These are phyloP conservation scores for Drosophila paramelanica DNA, from an alignment of 2,888 invertebrate species.

Conservation along the genomic window DNA sequence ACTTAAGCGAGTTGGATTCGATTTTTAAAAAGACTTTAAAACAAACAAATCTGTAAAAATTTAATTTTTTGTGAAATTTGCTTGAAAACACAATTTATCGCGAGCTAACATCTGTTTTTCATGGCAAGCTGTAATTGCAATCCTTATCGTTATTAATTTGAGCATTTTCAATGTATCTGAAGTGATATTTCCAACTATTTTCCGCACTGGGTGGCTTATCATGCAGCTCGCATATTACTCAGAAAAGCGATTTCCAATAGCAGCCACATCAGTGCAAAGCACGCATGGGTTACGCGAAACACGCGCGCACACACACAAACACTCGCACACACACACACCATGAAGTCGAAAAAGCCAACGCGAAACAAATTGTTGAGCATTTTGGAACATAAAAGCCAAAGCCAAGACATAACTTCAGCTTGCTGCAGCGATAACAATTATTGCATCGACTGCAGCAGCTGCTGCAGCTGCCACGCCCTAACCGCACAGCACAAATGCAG, in stretches of 20 bases:
- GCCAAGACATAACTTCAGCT: slow-evolving; percentile 27
- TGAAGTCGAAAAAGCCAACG: slow-evolving; percentile 9
- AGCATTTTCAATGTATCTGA: background rate
- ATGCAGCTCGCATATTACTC: slow-evolving; percentile 5
- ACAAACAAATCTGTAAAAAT: no score
- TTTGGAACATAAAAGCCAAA: slow-evolving; percentile 33
- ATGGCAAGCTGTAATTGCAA: background rate
- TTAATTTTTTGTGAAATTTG: no score
- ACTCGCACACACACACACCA: background rate
- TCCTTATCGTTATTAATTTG: background rate
- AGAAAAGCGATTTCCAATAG: slow-evolving; percentile 25
- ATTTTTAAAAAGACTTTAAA: no score
- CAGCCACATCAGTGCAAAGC: slow-evolving; percentile 11
- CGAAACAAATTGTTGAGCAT: slow-evolving; percentile 29
- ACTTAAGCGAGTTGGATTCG: no score
- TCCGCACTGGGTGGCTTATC: slow-evolving; percentile 12
- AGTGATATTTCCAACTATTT: background rate
- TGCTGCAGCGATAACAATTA: slow-evolving; percentile 44
- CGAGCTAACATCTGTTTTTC: background rate
- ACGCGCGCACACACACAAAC: slow-evolving; percentile 8
- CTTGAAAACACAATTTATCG: no score
- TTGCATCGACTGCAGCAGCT: slow-evolving; percentile 27
- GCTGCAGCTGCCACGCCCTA: slow-evolving; percentile 22
- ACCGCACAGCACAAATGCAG: slow-evolving; percentile 50
- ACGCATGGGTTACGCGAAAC: background rate